These are phyloP conservation scores for Adela reaumurella DNA, from an alignment of 2,888 invertebrate genomes.

Conservation along the genomic window DNA sequence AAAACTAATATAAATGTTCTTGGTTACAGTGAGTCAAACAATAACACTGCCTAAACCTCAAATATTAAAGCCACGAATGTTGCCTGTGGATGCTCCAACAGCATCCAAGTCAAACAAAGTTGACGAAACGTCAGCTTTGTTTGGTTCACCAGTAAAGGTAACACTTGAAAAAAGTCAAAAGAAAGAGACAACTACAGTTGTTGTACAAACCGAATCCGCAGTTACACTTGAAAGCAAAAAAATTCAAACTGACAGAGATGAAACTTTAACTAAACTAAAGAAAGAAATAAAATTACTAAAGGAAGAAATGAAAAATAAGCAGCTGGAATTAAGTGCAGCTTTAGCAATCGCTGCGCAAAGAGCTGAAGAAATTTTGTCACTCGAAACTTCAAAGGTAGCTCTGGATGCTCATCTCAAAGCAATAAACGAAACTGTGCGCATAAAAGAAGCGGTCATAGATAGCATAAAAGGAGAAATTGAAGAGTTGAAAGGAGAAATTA, in stretches of 20 bases:
- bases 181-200: constrained; percentile 14
- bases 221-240: constrained; percentile 15
- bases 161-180: background rate
- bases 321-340: constrained; percentile 32
- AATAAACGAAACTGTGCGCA: constrained; percentile 23
- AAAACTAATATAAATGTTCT: constrained; percentile 3
- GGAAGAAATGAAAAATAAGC: constrained; percentile 19
- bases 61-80: constrained; percentile 18
- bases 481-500: constrained; percentile 23
- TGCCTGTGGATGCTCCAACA: constrained; percentile 10
- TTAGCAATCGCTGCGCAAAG: constrained; percentile 29
- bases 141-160: constrained; percentile 10
- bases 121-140: constrained; percentile 1
- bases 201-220: constrained; percentile 26
- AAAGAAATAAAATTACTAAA: constrained; percentile 17
- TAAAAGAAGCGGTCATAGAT: constrained; percentile 26
- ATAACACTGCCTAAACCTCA: constrained; percentile 29
- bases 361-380: constrained; percentile 25
- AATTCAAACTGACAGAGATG: constrained; percentile 29
- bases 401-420: constrained; percentile 26
- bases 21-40: constrained; percentile 31
- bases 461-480: constrained; percentile 21
- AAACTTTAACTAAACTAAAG: constrained; percentile 17
- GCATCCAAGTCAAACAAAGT: constrained; percentile 6
- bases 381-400: constrained; percentile 32